Evolutionary conservation across 2,888 invertebrate genomes (phyloP), one percentile per base, ranked within the genome.

Genomic region (Nemapogon koenigi): DNA sequence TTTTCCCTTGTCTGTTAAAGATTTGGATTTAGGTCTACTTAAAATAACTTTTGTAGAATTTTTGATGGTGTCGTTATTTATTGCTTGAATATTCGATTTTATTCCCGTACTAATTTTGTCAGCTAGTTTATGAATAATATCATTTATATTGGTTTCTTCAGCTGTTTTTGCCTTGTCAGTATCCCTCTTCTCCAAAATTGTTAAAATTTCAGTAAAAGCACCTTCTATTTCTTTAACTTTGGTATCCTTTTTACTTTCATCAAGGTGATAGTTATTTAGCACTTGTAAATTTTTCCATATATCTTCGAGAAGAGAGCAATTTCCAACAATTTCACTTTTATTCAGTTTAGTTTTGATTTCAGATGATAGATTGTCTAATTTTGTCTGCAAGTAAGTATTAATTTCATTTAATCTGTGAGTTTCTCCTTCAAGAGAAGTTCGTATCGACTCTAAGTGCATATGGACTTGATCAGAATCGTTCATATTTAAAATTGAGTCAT

Each of bases 301-400:
- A n/a, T 44, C 52, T 15, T 64, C 58, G 4, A 37, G 16, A 3
- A 57, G 29, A 16, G 56, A 49, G 3, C 57, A 15, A 46, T 44
- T 26, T 47, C 45, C 28, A n/a, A 49, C 47, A 11, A 45, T 30
- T 35, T 49, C 43, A 15, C 48, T 42, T 38, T 46, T 46, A 14
- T 45, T 44, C 4, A 60, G 45, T 46, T 62, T 47, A 14, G 48
- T 39, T 30, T 50, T 56, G 2, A 63, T 46, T 15, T 57, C 55
- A 17, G 46, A 47, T 4, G 67, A 55, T 31, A 72, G 49, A 25
- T 59, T 59, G 16, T 56, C 51, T 6, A 71, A 47, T 49, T 68
- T 59, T 17, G 50, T 46, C 38, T 52, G 57, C 8, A 73, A 41
- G 43, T 63, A 47, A 17, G 40, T 33, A 46, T 53, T 62, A 22